Evolutionary conservation across 2,888 invertebrate genomes (phyloP).

Genomic region (Eupeodes luniger): DNA sequence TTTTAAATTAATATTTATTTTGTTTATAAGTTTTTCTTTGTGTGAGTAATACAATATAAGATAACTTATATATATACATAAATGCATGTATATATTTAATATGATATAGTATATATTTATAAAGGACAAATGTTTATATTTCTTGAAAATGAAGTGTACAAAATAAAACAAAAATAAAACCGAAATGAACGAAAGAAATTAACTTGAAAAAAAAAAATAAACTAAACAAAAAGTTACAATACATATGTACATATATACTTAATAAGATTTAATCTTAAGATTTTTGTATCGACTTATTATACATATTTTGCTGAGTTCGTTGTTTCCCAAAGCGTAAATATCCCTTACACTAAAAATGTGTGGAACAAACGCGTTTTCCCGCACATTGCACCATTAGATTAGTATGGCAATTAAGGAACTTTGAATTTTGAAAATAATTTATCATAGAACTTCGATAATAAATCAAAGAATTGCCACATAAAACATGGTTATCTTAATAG

Average conservation of each 20-base stretch:
- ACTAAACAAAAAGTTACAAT: conserved; percentile 28
- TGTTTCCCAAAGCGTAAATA: too few species aligned
- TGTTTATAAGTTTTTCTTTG: conserved; percentile 40
- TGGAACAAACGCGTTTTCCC: too few species aligned
- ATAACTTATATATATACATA: not conserved
- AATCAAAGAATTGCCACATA: too few species aligned
- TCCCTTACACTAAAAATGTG: too few species aligned
- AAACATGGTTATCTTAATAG: too few species aligned
- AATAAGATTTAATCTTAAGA: conserved; percentile 51
- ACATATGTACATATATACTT: conserved; percentile 29
- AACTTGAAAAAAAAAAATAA: conserved; percentile 53
- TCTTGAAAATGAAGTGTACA: conserved; percentile 60
- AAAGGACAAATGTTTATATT: conserved; percentile 32
- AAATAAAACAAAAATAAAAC: conserved; percentile 45
- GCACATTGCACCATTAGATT: too few species aligned
- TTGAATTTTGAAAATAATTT: too few species aligned
- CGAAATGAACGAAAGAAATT: conserved; percentile 41
- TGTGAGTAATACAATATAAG: not conserved
- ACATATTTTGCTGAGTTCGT: too few species aligned
- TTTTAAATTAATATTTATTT: conserved; percentile 21
- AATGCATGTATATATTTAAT: not conserved
- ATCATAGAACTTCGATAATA: too few species aligned
- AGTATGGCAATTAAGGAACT: too few species aligned
- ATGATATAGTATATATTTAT: conserved; percentile 5
- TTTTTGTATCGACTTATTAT: not conserved